A percentile compares a stretch with the other conserved stretches of the same genome.
phyloP scores from a whole-genome alignment of 2,797 vertebrate genomes.

The Enteromius argenteus region DNA sequence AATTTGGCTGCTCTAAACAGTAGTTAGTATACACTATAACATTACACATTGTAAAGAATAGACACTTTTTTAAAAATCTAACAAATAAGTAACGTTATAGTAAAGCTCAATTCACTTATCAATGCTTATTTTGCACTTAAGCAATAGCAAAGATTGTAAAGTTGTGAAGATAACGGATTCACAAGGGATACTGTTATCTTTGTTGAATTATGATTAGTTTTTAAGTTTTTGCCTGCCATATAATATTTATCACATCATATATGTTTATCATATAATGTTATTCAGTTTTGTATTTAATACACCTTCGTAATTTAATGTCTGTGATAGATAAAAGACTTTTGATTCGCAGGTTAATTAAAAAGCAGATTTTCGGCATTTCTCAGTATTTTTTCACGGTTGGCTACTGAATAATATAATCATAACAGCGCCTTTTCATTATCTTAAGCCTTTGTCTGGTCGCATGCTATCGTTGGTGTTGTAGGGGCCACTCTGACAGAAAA shows the following conservation, averaged over 20 bases:
- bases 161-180: neutral
- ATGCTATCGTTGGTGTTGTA: neutral
- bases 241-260: neutral
- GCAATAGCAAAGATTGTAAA: neutral
- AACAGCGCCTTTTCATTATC: constrained; percentile 19
- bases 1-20: neutral
- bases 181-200: neutral
- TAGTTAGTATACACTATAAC: neutral
- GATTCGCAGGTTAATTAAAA: neutral
- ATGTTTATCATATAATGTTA: neutral
- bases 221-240: neutral
- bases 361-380: neutral
- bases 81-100: no score
- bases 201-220: neutral
- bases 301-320: neutral
- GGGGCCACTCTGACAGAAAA: constrained; percentile 16
- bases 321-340: neutral
- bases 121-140: neutral
- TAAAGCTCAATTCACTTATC: neutral
- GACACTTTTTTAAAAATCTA: no score
- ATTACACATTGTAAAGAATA: neutral
- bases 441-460: constrained; percentile 24
- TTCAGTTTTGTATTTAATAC: neutral
- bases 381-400: neutral
- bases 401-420: neutral